A percentile compares a stretch with the other conserved stretches of the same genome.
Conservation (phyloP, 1,140 invertebrate genomes). For the Ips typographus region DNA sequence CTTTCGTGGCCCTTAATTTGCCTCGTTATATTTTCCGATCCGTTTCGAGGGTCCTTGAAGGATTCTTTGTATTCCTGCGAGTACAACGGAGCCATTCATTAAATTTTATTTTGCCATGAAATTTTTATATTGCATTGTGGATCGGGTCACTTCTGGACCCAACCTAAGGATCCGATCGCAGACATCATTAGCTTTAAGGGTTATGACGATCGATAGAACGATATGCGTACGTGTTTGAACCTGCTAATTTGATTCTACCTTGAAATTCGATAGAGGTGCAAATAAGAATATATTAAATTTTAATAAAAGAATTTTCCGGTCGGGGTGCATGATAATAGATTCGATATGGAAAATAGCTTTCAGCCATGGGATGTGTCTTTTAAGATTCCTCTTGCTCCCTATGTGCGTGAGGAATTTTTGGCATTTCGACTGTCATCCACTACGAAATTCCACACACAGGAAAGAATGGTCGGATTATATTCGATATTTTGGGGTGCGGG, state of each 20-base stretch:
- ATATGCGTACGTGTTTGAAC: constrained; percentile 10
- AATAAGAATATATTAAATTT: constrained; percentile 28
- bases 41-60: constrained; percentile 16
- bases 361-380: constrained; percentile 16
- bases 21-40: constrained; percentile 29
- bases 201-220: constrained; percentile 28
- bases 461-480: neutral
- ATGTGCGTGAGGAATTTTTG: constrained; percentile 15
- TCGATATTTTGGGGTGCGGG: too few relatives aligned
- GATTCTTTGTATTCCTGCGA: constrained; percentile 28
- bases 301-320: constrained; percentile 31
- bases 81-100: constrained; percentile 30
- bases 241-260: constrained; percentile 4
- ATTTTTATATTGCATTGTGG: constrained; percentile 31
- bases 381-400: constrained; percentile 7
- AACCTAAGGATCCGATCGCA: constrained; percentile 23
- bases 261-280: neutral
- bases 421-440: constrained; percentile 14
- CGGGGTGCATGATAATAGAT: constrained; percentile 28
- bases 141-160: constrained; percentile 23
- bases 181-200: constrained; percentile 33
- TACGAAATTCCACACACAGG: constrained; percentile 4
- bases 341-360: constrained; percentile 29
- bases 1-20: constrained; percentile 20
- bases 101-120: constrained; percentile 33